Evolutionary conservation across 2,888 invertebrate genomes (phyloP), one percentile per base, ranked within the genome.

Genomic region (Dryomyza anilis): DNA sequence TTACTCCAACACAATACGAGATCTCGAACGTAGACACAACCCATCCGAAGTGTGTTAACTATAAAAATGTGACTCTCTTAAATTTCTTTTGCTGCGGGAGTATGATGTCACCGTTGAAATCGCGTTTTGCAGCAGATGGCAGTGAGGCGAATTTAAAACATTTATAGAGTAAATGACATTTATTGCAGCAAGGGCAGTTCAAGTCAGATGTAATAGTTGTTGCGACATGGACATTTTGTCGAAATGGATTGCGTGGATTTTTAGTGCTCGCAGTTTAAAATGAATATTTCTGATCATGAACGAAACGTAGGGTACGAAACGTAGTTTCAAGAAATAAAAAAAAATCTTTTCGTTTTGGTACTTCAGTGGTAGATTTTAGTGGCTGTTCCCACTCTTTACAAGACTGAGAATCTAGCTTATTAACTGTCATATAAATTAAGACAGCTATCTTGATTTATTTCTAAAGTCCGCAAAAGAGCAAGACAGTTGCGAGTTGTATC

Each of bases 381-480:
- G 63, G 58, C 19, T 66, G 62, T 30, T 62, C 66, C 65, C 62
- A 66, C n/a, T 58, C 53, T 10, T 62, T 66, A 3, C 63, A 36
- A 7, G 21, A 50, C 27, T 63, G 63, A 8, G 12, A 19, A 45
- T 66, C 62, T 14, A 63, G 33, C 27, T 45, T 52, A 19, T 10
- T 57, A 1, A 65, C 62, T 1, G 62, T 62, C 4, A 65, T 19
- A 23, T 55, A 45, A 8, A 66, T 63, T 3, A 63, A 19, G 19
- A 63, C 52, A 60, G 16, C 19, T 19, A 4, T 45, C 21, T 6
- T 16, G 29, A 3, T 36, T 3, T 6, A 60, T 12, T 16, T 19
- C 48, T 19, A 64, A 33, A 1, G 60, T 33, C 10, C 30, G 29
- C 16, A 66, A 33, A n/a, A 66, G 55, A 14, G 61, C 60, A 8